Evolutionary conservation across 2,797 vertebrate species (phyloP), one percentile per base, ranked within the genome.

Genomic region (Myotis pilosus): DNA sequence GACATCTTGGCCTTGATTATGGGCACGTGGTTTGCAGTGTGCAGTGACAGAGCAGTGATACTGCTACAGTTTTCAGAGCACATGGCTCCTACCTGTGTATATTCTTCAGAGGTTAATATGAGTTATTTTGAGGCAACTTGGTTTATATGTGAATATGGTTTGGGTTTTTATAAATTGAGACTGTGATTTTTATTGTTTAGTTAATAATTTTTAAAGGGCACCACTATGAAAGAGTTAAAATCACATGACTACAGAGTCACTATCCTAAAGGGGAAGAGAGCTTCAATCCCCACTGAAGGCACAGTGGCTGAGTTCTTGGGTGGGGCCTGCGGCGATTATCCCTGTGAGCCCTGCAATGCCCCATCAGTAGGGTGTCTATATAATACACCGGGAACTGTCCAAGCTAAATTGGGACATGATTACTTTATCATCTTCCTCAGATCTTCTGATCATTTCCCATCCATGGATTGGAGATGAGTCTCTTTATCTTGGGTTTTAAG

Each of bases 151-250:
- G 53, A 84, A 23, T 84, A n/a, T 80, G 12, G 68, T n/a, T 72
- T 78, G 25, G 49, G 62, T 30, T 92, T 95, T 81, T 89, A 30
- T 89, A 82, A 62, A 66, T 86, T 74, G 33, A 88, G 60, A 85
- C 16, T 62, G 8, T 80, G 36, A 33, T 75, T 90, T 92, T 89
- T 23, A 74, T 38, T 91, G n/a, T 74, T 80, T 83, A 82, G 2
- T 86, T 90, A 91, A 87, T 86, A 92, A 79, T 57, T 90, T 90
- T 69, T 83, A 64, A 82, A 94, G 55, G 69, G 9, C 28, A 94
- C 5, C 19, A 23, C 47, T 90, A 78, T 20, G n/a, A 81, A 84
- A 53, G 25, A 71, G 36, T 79, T 74, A 76, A 62, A 90, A 64
- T 57, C 11, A 15, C 53, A 4, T 86, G 36, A 41, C 81, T 41